These are phyloP conservation scores for Lithophane leautieri DNA, from an alignment of 2,888 invertebrate species.

Conservation along the genomic window DNA sequence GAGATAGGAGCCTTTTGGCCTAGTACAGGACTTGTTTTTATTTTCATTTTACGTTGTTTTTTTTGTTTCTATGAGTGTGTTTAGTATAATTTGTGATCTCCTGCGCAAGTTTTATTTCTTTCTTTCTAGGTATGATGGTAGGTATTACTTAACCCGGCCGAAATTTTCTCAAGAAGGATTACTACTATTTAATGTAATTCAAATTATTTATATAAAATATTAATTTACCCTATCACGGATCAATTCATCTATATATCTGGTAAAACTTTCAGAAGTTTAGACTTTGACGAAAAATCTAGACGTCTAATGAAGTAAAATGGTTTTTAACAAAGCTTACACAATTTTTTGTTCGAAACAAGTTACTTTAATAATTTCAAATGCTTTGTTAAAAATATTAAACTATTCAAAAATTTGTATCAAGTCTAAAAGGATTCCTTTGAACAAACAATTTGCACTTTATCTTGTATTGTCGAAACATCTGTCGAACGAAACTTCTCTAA, in stretches of 20 bases:
- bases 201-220: too few relatives aligned
- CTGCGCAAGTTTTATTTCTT: too few relatives aligned
- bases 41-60: too few relatives aligned
- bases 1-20: too few relatives aligned
- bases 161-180: background rate
- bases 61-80: too few relatives aligned
- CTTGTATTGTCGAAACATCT: conserved; percentile 25
- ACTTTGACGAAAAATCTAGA: too few relatives aligned
- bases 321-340: background rate
- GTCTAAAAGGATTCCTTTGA: conserved; percentile 17
- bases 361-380: background rate
- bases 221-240: too few relatives aligned
- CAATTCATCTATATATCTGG: background rate
- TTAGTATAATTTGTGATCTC: too few relatives aligned
- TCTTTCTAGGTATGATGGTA: too few relatives aligned
- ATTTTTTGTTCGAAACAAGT: background rate
- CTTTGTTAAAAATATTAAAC: background rate
- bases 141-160: too few relatives aligned
- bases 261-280: background rate
- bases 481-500: conserved; percentile 16
- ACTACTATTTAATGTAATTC: background rate
- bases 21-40: too few relatives aligned
- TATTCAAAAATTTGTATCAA: conserved; percentile 7
- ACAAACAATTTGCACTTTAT: conserved; percentile 12
- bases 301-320: background rate